phyloP scores from a whole-genome alignment of 2,797 vertebrate genomes.

The Gastrophryne carolinensis region DNA sequence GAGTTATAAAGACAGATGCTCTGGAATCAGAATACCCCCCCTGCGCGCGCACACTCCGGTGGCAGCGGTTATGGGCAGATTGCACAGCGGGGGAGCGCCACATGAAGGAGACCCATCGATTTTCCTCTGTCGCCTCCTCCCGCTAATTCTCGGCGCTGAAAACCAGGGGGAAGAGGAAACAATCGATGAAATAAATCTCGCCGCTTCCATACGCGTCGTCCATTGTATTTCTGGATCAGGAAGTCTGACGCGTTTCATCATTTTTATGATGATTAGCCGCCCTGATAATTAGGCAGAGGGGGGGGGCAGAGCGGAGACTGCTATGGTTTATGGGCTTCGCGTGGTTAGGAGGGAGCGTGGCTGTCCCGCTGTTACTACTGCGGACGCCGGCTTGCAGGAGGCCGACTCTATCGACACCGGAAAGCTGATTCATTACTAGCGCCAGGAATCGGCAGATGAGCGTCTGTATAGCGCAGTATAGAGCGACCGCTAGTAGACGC shows the following conservation, averaged over 20 bases:
- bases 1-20: slow-evolving; percentile 4
- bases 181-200: background rate
- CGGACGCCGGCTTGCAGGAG: too few relatives aligned
- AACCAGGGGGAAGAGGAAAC: background rate
- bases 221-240: background rate
- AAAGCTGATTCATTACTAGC: too few relatives aligned
- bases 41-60: background rate
- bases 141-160: background rate
- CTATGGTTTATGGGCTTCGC: too few relatives aligned
- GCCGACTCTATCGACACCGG: too few relatives aligned
- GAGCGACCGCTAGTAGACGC: too few relatives aligned
- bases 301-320: too few relatives aligned
- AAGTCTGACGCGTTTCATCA: too few relatives aligned
- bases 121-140: background rate
- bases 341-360: too few relatives aligned
- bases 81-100: background rate
- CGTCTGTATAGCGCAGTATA: too few relatives aligned
- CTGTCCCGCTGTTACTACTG: too few relatives aligned
- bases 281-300: background rate
- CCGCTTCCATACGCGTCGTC: background rate
- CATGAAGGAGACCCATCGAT: background rate
- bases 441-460: too few relatives aligned
- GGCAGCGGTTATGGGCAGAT: background rate
- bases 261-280: background rate
- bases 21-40: too few relatives aligned